Evolutionary conservation across 2,113 vertebrate species (phyloP).

Genomic region (Cavia porcellus): DNA sequence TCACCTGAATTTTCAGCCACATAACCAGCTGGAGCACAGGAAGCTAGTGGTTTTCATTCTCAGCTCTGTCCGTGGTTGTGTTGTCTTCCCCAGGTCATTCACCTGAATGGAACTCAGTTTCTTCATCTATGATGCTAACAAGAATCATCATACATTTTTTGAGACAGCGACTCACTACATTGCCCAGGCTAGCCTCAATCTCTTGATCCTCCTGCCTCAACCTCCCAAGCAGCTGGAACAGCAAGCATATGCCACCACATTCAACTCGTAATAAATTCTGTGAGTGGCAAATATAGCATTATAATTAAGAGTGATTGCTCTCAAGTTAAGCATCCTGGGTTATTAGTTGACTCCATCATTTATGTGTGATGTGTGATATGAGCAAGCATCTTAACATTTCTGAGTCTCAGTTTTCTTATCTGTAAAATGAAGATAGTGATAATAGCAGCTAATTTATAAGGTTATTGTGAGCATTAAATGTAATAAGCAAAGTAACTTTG

Average conservation of each 20-base stretch:
- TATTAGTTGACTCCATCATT: neutral
- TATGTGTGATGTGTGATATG: neutral
- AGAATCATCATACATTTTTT: neutral
- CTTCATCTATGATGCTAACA: neutral
- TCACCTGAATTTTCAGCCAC: neutral
- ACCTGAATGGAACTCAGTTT: constrained; percentile 15
- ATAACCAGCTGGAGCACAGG: neutral
- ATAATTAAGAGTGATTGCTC: constrained; percentile 4
- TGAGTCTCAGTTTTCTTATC: neutral
- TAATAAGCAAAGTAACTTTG: neutral
- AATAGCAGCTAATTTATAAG: neutral
- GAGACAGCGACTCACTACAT: neutral
- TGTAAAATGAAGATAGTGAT: neutral
- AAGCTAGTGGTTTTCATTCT: constrained; percentile 10
- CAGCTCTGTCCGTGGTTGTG: neutral
- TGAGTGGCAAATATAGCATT: neutral
- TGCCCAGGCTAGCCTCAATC: neutral
- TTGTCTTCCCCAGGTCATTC: neutral
- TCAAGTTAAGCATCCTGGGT: neutral
- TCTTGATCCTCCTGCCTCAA: neutral
- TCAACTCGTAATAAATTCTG: neutral
- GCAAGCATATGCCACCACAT: neutral
- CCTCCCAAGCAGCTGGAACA: neutral
- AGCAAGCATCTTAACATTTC: neutral
- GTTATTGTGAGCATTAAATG: neutral